Evolutionary conservation across 2,888 invertebrate species (phyloP).

Genomic region (Allolobophora icterica): DNA sequence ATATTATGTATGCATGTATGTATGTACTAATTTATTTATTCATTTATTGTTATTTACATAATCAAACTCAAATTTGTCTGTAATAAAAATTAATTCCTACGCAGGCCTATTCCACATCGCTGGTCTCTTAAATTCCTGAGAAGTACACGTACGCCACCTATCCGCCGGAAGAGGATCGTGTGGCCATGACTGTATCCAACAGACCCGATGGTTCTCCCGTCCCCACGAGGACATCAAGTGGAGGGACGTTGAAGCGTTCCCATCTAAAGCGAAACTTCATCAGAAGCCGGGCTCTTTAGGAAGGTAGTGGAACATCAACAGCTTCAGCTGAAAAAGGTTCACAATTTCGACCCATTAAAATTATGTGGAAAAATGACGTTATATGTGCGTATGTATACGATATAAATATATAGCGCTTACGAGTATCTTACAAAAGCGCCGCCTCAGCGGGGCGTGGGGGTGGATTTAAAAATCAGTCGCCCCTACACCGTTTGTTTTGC

Average conservation of each 20-base stretch:
- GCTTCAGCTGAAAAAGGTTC: not conserved
- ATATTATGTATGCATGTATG: not conserved
- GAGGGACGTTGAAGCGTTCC: not conserved
- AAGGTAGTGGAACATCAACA: not conserved
- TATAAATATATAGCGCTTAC: too few species aligned
- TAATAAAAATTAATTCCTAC: not conserved
- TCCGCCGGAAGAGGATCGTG: not conserved
- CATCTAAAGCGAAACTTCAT: not conserved
- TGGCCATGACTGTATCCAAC: not conserved
- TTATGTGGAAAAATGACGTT: not conserved
- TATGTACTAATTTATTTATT: not conserved
- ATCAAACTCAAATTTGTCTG: not conserved
- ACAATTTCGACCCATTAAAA: not conserved
- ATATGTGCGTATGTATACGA: too few species aligned
- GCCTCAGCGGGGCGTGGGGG: too few species aligned
- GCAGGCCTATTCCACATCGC: not conserved
- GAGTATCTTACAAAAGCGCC: too few species aligned
- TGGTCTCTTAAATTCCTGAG: not conserved
- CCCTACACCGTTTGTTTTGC: too few species aligned
- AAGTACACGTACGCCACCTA: slow-evolving; percentile 1
- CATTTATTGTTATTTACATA: not conserved
- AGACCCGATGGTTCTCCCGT: not conserved
- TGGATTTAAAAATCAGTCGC: too few species aligned
- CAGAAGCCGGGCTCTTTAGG: not conserved
- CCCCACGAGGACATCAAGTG: not conserved